These are phyloP conservation scores for Endotricha flammealis DNA, from an alignment of 2,888 invertebrate genomes.

Conservation along the genomic window DNA sequence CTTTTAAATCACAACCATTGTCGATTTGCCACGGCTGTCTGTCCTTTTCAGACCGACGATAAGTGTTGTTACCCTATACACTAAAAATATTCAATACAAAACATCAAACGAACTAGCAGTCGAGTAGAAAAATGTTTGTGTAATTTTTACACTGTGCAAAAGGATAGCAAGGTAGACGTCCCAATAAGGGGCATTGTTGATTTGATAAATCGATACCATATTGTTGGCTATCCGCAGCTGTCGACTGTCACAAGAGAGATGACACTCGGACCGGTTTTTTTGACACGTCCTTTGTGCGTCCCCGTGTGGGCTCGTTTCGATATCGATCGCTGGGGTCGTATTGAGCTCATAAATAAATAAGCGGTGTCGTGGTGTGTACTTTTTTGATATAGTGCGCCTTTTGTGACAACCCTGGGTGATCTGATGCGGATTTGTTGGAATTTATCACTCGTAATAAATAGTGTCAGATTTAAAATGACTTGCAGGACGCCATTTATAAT, in stretches of 20 bases:
- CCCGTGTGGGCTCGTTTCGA: slow-evolving; percentile 57
- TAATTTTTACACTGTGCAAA: slow-evolving; percentile 35
- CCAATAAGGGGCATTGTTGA: slow-evolving; percentile 53
- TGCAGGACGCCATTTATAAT: too few relatives aligned
- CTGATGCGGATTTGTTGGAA: slow-evolving; percentile 43
- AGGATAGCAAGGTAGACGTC: slow-evolving; percentile 47
- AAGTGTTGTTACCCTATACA: slow-evolving; percentile 27
- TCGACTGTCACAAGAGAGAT: slow-evolving; percentile 67
- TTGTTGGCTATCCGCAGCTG: slow-evolving; percentile 69
- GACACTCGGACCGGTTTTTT: slow-evolving; percentile 69
- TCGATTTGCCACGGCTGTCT: slow-evolving; percentile 40
- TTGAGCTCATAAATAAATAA: slow-evolving; percentile 75
- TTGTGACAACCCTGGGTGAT: slow-evolving; percentile 59
- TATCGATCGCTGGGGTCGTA: slow-evolving; percentile 71
- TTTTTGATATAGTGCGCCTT: slow-evolving; percentile 62
- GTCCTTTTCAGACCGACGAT: neutral
- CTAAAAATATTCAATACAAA: slow-evolving; percentile 29
- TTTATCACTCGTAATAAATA: slow-evolving; percentile 36
- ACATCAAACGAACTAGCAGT: slow-evolving; percentile 49
- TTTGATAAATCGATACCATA: slow-evolving; percentile 68
- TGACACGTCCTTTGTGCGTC: slow-evolving; percentile 61
- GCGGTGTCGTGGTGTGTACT: slow-evolving; percentile 64
- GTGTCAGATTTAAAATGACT: slow-evolving; percentile 8
- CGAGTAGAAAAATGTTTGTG: slow-evolving; percentile 27
- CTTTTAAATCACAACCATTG: slow-evolving; percentile 59